A percentile compares a stretch with the other conserved stretches of the same genome.
These are phyloP conservation scores for Drosophila incognita DNA, from an alignment of 2,888 invertebrate genomes.

Conservation along the genomic window DNA sequence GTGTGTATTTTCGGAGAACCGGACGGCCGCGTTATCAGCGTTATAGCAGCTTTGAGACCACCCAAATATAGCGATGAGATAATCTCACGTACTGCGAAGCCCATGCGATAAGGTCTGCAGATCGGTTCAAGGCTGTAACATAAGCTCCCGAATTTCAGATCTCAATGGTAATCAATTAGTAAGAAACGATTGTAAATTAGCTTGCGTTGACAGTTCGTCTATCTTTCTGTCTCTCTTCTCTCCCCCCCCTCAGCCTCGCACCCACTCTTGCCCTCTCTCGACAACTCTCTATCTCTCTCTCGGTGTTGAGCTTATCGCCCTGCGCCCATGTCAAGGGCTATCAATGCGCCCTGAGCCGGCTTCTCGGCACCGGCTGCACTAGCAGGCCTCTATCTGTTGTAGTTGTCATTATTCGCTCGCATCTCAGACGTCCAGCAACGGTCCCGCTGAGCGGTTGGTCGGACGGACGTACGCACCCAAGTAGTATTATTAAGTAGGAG, in stretches of 20 bases:
- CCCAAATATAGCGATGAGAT: constrained; percentile 28
- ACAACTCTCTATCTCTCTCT: not conserved
- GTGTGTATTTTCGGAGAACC: constrained; percentile 8
- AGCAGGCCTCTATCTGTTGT: constrained; percentile 11
- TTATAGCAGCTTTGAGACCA: constrained; percentile 13
- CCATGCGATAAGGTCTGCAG: constrained; percentile 16
- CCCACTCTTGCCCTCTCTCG: not conserved
- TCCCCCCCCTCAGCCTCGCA: not conserved
- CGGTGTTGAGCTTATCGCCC: constrained; percentile 33
- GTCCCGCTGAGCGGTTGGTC: constrained; percentile 55
- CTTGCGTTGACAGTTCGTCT: constrained; percentile 50
- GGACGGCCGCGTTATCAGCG: not conserved
- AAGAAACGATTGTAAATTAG: constrained; percentile 65
- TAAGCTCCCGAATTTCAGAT: not conserved
- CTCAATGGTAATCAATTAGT: constrained; percentile 66
- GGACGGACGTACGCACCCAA: constrained; percentile 36
- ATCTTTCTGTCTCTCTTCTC: not conserved
- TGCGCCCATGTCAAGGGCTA: constrained; percentile 72
- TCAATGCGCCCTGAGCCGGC: constrained; percentile 59
- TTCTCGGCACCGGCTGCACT: constrained; percentile 10
- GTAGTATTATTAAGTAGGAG: constrained; percentile 39
- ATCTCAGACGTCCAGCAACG: constrained; percentile 64
- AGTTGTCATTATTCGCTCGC: constrained; percentile 36
- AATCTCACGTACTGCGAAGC: not conserved
- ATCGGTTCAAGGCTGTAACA: not conserved